Base-by-base conservation (phyloP, 1,140 invertebrate species). In the Leptoteleia sp. region DNA sequence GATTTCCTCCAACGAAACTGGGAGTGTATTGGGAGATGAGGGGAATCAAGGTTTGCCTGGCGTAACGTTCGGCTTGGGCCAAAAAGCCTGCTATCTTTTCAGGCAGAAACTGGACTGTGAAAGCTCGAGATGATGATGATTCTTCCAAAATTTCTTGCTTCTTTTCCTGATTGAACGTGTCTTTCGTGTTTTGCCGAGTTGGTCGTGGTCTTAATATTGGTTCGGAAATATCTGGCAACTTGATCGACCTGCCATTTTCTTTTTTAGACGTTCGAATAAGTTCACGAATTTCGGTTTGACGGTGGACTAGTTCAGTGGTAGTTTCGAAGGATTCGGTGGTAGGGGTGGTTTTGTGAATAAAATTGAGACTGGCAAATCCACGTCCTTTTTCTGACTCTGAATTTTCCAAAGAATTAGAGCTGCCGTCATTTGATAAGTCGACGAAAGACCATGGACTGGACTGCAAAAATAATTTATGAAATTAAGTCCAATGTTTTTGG, bases 41-140 rank as follows among this genome's bases (percentile, higher is more conserved):
- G 0, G 94, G 94, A 42, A 94, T 82, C 6, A 95, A 86, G 0
- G 94, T 95, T 80, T 94, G 92, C 42, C 93, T 90, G 0, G 95
- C 94, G 81, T 96, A 96, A 16, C 92, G 91, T 84, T 96, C 95
- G 0, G 94, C 95, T 80, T 95, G 93, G 12, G 95, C 94, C 17
- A 96, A 91, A 82, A 96, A 93, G 3, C 93, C 92, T 0, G 94
- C 94, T 9, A 96, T 82, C 19, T 93, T 91, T 57, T 94, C 93
- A 0, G 95, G 95, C 15, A 96, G 86, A 77, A 95, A 92, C 81
- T 96, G 95, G 4, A 96, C 93, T 0, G 93, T 95, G 61, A 92
- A 94, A 48, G 87, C 88, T 40, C 87, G 84, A 0, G 84, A 77
- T 0, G 82, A 82, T 0, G 85, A 64, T 0, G 84, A 84, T 1